phyloP scores from a whole-genome alignment of 2,888 invertebrate species.

The Cheiracanthium punctorium region DNA sequence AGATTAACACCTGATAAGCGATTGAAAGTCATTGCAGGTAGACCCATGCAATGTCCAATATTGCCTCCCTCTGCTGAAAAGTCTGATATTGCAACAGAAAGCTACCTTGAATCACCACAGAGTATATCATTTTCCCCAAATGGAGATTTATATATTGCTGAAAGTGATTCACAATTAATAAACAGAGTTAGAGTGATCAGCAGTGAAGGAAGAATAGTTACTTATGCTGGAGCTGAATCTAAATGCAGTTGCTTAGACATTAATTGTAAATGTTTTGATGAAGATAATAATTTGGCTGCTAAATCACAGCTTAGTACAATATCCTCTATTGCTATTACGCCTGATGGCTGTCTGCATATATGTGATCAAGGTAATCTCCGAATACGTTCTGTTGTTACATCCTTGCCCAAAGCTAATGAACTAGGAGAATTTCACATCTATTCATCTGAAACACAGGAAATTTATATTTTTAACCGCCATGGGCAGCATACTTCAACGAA shows the following conservation, averaged over 20 bases:
- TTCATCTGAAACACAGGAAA: conserved; percentile 93
- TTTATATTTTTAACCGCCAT: conserved; percentile 92
- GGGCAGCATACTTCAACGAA: conserved; percentile 97
- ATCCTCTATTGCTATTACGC: conserved; percentile 90
- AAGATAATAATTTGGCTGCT: conserved; percentile 76
- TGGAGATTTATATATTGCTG: conserved; percentile 94
- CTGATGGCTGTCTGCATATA: conserved; percentile 94
- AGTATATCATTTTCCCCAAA: conserved; percentile 93
- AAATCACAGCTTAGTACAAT: conserved; percentile 76
- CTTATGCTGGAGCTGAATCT: conserved; percentile 76
- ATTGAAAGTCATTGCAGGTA: conserved; percentile 92
- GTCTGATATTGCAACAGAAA: conserved; percentile 75
- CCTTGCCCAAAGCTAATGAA: conserved; percentile 81
- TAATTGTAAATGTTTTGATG: conserved; percentile 76
- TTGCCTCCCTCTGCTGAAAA: conserved; percentile 59
- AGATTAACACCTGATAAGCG: conserved; percentile 91
- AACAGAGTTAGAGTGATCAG: conserved; percentile 75
- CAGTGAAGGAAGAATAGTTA: conserved; percentile 76
- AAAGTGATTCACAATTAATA: conserved; percentile 86
- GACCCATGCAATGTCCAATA: conserved; percentile 90
- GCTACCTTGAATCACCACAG: conserved; percentile 86
- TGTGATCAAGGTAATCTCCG: conserved; percentile 88
- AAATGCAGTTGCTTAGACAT: conserved; percentile 77
- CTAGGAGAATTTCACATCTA: conserved; percentile 92
- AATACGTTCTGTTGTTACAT: conserved; percentile 80